phyloP scores from a whole-genome alignment of 2,888 invertebrate species.

The Rhimphoctona megacephalus region DNA sequence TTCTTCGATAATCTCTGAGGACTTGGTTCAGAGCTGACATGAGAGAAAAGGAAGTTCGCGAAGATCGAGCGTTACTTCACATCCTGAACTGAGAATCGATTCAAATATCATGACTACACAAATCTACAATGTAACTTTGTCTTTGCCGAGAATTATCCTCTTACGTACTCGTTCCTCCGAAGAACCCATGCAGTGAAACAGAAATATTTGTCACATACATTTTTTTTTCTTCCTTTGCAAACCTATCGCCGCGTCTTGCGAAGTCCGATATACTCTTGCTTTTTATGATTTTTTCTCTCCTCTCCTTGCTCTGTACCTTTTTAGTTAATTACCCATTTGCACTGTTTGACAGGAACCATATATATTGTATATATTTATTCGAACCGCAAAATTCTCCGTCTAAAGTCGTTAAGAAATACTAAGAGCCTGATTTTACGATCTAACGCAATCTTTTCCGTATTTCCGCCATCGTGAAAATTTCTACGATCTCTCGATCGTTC shows the following conservation, averaged over 20 bases:
- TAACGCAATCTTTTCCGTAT: not conserved
- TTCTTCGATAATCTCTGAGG: not conserved
- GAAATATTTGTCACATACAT: not conserved
- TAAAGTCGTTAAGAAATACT: constrained; percentile 25
- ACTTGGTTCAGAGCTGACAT: not conserved
- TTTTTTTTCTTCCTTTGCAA: not conserved
- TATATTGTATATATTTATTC: constrained; percentile 30
- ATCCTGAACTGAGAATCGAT: constrained; percentile 69
- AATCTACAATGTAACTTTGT: constrained; percentile 45
- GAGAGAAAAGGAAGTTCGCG: constrained; percentile 50
- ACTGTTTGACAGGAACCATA: constrained; percentile 58
- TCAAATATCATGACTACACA: constrained; percentile 41
- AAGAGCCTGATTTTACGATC: constrained; percentile 43
- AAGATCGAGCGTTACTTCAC: constrained; percentile 73
- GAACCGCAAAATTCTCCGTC: constrained; percentile 7
- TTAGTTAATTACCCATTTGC: constrained; percentile 10
- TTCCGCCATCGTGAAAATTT: not conserved
- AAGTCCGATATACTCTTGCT: constrained; percentile 19
- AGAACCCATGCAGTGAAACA: constrained; percentile 1
- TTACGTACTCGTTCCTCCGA: not conserved
- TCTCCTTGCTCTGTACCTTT: not conserved
- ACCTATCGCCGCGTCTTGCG: not conserved
- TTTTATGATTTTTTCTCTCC: not conserved
- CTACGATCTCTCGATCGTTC: not conserved
- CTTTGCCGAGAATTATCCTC: constrained; percentile 43